A percentile compares a stretch with the other conserved stretches of the same genome.
phyloP scores from a whole-genome alignment of 2,113 vertebrate genomes.

The Myotis lucifugus region DNA sequence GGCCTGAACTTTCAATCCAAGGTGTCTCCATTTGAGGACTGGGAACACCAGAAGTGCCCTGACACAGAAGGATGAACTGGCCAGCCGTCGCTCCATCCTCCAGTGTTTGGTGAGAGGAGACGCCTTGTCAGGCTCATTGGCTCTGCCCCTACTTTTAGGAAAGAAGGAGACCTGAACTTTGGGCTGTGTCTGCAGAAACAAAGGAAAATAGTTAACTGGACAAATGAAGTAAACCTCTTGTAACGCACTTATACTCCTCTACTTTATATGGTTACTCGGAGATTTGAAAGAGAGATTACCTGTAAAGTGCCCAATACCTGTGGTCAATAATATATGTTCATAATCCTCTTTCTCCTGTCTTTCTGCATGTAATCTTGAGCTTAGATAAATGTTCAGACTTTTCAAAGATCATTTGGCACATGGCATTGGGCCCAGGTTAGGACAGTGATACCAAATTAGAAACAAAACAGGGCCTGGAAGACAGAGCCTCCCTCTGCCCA shows the following conservation, averaged over 20 bases:
- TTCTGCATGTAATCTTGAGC: background rate
- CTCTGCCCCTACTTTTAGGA: background rate
- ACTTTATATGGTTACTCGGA: background rate
- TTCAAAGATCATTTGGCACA: background rate
- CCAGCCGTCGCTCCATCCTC: background rate
- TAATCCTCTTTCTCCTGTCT: background rate
- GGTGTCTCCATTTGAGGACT: background rate
- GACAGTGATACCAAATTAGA: background rate
- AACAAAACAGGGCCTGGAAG: background rate
- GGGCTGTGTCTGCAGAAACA: background rate
- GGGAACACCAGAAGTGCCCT: background rate
- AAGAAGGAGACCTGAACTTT: background rate
- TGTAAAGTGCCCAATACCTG: background rate
- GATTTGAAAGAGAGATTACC: background rate
- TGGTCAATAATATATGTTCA: background rate
- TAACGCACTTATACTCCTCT: background rate
- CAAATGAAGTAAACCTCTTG: background rate
- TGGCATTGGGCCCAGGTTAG: background rate
- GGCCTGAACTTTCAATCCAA: conserved; percentile 7
- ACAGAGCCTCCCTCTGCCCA: background rate
- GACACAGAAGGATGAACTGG: background rate
- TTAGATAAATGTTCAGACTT: background rate
- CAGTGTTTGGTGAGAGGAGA: background rate
- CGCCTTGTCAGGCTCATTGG: background rate
- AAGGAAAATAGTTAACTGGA: background rate